These are phyloP conservation scores for Bombus pascuorum DNA, from an alignment of 1,140 invertebrate genomes.

Conservation along the genomic window DNA sequence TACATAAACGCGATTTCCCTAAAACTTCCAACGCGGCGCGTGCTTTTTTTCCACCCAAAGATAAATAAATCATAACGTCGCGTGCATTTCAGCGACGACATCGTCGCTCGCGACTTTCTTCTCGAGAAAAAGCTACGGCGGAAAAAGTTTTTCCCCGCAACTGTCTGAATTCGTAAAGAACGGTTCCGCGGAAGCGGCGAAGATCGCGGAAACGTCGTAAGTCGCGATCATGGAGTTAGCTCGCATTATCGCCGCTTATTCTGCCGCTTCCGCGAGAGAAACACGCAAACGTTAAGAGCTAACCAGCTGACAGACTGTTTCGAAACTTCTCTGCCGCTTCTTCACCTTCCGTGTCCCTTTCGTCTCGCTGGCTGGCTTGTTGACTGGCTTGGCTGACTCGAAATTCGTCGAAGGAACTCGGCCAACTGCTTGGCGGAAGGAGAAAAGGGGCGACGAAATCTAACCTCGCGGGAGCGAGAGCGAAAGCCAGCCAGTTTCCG, in stretches of 20 bases:
- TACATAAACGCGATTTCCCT: slow-evolving; percentile 6
- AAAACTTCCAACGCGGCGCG: neutral
- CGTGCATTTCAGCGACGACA: neutral
- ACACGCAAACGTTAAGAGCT: slow-evolving; percentile 47
- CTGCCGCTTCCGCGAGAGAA: slow-evolving; percentile 24
- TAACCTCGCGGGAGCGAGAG: slow-evolving; percentile 28
- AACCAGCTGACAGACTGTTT: slow-evolving; percentile 60
- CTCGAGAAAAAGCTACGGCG: neutral
- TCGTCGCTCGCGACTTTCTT: neutral
- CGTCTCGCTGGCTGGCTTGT: slow-evolving; percentile 42
- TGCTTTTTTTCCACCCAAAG: neutral
- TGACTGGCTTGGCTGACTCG: slow-evolving; percentile 39
- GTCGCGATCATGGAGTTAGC: slow-evolving; percentile 41
- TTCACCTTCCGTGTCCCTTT: slow-evolving; percentile 31
- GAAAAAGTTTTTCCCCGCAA: neutral
- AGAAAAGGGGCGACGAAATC: slow-evolving; percentile 9
- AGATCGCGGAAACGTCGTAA: neutral
- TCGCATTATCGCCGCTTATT: slow-evolving; percentile 64
- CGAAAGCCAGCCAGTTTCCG: slow-evolving; percentile 64
- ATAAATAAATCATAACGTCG: slow-evolving; percentile 36
- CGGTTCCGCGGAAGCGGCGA: neutral
- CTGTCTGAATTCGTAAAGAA: neutral
- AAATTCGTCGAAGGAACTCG: slow-evolving; percentile 62
- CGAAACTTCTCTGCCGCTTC: slow-evolving; percentile 24
- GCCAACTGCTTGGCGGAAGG: slow-evolving; percentile 49